Evolutionary conservation across 2,888 invertebrate genomes (phyloP), one percentile per base, ranked within the genome.

Genomic region (Lasioglossum lativentre): DNA sequence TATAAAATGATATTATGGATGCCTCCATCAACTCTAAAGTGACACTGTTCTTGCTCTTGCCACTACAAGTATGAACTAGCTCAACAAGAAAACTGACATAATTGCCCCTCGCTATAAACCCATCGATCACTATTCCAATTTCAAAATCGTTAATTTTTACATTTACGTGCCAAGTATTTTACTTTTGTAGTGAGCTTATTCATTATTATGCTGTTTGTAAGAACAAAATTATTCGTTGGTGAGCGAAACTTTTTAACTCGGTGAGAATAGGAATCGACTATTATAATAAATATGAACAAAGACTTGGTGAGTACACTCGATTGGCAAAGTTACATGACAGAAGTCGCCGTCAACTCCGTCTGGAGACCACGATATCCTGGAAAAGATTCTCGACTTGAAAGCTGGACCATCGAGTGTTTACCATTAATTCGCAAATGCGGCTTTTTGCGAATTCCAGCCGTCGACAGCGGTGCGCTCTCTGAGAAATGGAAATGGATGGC

Each of bases 371-470:
- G n/a, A 6, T 42, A n/a, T 23, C 40, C 23, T 40, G n/a, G 14
- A 23, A 19, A 72, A 38, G 52, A 14, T 75, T 38, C 66, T 72
- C 73, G 27, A 23, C 71, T 42, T 56, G 77, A 42, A 71, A 75
- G 59, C 42, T 59, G 71, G 74, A 52, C 63, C 40, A 75, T 78
- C 78, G 78, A 76, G 42, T 79, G 76, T 83, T 89, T 90, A 74
- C 80, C 72, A 78, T 90, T 89, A 88, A 89, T 90, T 89, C 82
- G 72, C 83, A 82, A 90, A 90, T 88, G 76, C 52, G 59, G 34
- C 27, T 81, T 80, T 77, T 75, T 79, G 79, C 75, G 81, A 79
- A 88, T 89, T 86, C 76, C 71, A 45, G 16, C 72, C 14, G 75
- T 10, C 63, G 52, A 82, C 84, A 78, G 74, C 40, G 63, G 23